phyloP scores from a whole-genome alignment of 2,888 invertebrate species.

The Dichetophora obliterata region DNA sequence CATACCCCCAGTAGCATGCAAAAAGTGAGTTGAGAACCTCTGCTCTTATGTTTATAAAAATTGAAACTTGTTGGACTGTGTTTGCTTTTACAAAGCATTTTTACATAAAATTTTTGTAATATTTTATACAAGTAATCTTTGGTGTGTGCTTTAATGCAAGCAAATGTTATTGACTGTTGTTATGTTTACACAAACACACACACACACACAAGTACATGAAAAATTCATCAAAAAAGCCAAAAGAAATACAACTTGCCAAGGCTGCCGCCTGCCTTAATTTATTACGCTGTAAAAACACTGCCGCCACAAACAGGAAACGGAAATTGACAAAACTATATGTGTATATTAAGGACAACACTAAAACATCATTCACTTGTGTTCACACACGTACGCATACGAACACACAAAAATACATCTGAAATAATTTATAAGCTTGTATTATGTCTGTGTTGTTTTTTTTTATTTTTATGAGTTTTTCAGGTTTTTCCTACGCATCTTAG shows the following conservation, averaged over 20 bases:
- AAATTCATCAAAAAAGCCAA: not conserved
- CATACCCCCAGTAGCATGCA: too few species aligned
- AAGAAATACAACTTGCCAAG: not conserved
- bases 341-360: not conserved
- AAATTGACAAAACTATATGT: constrained; percentile 20
- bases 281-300: not conserved
- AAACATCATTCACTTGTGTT: not conserved
- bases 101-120: too few species aligned
- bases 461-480: constrained; percentile 9
- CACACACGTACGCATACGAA: not conserved
- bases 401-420: not conserved
- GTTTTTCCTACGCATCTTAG: constrained; percentile 2
- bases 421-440: constrained; percentile 3
- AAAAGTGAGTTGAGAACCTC: too few species aligned
- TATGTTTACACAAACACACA: not conserved
- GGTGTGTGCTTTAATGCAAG: constrained; percentile 18
- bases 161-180: not conserved
- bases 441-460: not conserved
- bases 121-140: not conserved
- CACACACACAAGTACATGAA: not conserved
- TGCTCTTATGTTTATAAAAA: too few species aligned
- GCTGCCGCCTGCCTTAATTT: not conserved
- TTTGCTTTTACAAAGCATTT: too few species aligned
- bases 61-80: too few species aligned
- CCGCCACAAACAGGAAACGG: constrained; percentile 29